Conservation (phyloP, 2,888 invertebrate genomes). For the Protonemura montana region DNA sequence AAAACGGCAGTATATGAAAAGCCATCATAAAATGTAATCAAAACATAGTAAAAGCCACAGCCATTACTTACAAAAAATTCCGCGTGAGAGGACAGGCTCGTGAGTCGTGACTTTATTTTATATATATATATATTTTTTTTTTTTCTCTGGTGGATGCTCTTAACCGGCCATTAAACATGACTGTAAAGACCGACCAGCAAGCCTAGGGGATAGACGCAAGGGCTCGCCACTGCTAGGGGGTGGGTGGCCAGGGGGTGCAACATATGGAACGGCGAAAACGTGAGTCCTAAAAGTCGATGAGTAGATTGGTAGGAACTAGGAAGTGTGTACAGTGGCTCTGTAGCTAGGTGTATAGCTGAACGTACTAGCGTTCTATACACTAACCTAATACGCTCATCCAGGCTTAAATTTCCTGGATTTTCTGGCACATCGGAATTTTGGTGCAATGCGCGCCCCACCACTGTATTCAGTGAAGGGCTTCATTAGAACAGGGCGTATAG, state of each 20-base stretch:
- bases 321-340: background rate
- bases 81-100: background rate
- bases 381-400: background rate
- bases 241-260: background rate
- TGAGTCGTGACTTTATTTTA: background rate
- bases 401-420: background rate
- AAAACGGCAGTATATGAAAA: background rate
- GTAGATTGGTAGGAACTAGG: background rate
- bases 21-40: constrained; percentile 7
- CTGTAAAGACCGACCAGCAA: background rate
- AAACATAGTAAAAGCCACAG: background rate
- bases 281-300: background rate
- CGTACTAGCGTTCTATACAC: too few species aligned
- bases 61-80: background rate
- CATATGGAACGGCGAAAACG: background rate
- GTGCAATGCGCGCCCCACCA: background rate
- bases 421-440: background rate
- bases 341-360: background rate
- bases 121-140: too few species aligned
- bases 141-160: background rate
- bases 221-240: background rate
- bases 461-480: background rate
- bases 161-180: background rate
- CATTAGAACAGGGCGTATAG: background rate
- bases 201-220: background rate